Base-by-base conservation (phyloP, 2,113 vertebrate genomes). In the Maylandia zebra region DNA sequence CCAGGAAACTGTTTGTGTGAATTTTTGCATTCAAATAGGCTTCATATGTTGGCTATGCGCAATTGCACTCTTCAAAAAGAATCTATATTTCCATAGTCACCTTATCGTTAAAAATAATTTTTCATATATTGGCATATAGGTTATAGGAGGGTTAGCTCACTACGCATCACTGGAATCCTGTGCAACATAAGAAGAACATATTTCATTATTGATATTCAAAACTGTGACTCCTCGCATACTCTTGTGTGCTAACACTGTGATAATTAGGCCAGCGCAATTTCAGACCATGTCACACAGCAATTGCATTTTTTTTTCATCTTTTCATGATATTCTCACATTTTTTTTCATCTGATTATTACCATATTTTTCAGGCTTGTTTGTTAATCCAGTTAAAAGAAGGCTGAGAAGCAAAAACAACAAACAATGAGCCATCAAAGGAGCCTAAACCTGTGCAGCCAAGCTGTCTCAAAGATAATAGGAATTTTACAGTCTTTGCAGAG, bases 321-420 rank as follows among this genome's bases (percentile, higher is more conserved):
- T 94, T 94, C 81, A 94, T 90, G 86, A 50, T 85, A 69, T 83
- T 85, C 76, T 91, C 34, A 38, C 3, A 2, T 19, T 76, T 48
- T 89, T 11, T 22, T 2, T 7, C 53, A 59, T 92, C 38, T 82
- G 83, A 90, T 94, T 92, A 93, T 94, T 90, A 86, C 57, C 89
- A 89, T 90, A 91, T 90, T 88, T 89, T 41, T 50, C 79, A 53
- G 48, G 88, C 76, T 69, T 56, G 56, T 56, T 86, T 82, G 89
- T 88, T 92, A 92, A 91, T 93, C 82, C 88, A 45, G 34, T 69
- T 45, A 85, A 90, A 84, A 66, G 34, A 13, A 86, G 69, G n/a
- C 82, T 36, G 74, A 85, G n/a, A 88, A 61, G 64, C 30, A 74
- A 85, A 85, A 87, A 86, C 81, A 91, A 90, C 92, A 95, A 94